Evolutionary conservation across 92 coral and sea anemone species (phyloP), one percentile per base, ranked within the genome.

Genomic region (Bergia sp.): DNA sequence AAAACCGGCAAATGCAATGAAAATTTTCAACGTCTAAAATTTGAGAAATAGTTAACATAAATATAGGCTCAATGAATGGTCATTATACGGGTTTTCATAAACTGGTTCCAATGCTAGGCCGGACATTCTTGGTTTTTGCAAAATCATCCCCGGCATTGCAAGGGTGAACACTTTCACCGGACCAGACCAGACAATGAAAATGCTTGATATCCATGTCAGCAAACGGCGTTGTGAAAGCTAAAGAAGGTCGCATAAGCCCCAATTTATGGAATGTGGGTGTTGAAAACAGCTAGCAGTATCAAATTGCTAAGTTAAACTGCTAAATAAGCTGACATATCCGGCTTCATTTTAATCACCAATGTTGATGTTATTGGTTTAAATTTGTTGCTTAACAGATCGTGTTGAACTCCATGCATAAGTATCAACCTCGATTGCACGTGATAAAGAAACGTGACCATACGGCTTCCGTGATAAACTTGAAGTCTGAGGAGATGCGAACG

Each of bases 401-500:
- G 90, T 91, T 96, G 69, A 95, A 96, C 89, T 96, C 99, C 65
- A 96, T 96, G 99, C 99, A 96, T 82, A 96, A 96, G 80, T 96
- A 96, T 86, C 94, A 93, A 42, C 99, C 99, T 1, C 83, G 99
- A 61, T 96, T 96, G 39, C 99, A 95, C 57, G 93, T 96, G 86
- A 96, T 96, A 81, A 93, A 94, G 38, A 96, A 96, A 87, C 90
- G 93, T 64, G 98, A 96, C 91, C 99, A 96, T 91, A 96, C 98
- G 58, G 99, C 99, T 20, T 96, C 99, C 45, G 96, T 96, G 79
- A 95, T 96, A 82, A 96, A 95, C 86, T 91, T 96, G 86, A 96
- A 96, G 87, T 94, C 98, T 61, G 99, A 96, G 85, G 95, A 94
- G 91, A 95, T 93, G 94, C 90, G 94, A 86, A 96, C 99, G 7